A percentile compares a stretch with the other conserved stretches of the same genome.
Evolutionary conservation across 2,797 vertebrate genomes (phyloP).

Genomic region (Thamnophis elegans): DNA sequence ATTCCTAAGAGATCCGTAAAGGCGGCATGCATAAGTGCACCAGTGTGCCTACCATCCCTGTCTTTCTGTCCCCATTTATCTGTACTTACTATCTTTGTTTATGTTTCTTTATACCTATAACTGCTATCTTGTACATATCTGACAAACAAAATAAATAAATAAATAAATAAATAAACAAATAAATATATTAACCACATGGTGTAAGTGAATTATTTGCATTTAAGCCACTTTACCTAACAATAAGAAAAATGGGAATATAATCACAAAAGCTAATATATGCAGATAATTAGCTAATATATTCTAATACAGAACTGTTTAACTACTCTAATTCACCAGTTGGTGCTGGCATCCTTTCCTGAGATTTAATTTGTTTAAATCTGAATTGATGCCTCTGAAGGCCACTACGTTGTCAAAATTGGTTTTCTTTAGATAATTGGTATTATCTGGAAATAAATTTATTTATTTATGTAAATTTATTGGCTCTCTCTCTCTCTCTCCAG

Average conservation of each 20-base stretch:
- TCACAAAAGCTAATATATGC: background rate
- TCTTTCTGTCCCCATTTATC: no score
- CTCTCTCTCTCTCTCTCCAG: background rate
- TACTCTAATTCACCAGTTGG: background rate
- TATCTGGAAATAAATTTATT: background rate
- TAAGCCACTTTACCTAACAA: background rate
- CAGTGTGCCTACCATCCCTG: no score
- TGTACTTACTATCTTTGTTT: no score
- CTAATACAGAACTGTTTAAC: background rate
- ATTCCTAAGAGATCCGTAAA: no score
- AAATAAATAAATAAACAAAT: no score
- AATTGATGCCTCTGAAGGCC: background rate
- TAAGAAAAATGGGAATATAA: background rate
- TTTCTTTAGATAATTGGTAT: background rate
- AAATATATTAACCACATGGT: background rate
- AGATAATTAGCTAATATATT: background rate
- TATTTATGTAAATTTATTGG: background rate
- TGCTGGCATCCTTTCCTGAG: background rate
- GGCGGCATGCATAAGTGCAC: no score
- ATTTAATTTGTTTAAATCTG: background rate
- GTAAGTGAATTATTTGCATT: background rate
- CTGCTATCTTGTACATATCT: no score
- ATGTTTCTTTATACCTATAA: no score
- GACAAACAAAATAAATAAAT: no score
- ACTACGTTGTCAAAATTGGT: background rate